These are phyloP conservation scores for Zhengitettix transpicula DNA, from an alignment of 2,888 invertebrate species.

Conservation along the genomic window DNA sequence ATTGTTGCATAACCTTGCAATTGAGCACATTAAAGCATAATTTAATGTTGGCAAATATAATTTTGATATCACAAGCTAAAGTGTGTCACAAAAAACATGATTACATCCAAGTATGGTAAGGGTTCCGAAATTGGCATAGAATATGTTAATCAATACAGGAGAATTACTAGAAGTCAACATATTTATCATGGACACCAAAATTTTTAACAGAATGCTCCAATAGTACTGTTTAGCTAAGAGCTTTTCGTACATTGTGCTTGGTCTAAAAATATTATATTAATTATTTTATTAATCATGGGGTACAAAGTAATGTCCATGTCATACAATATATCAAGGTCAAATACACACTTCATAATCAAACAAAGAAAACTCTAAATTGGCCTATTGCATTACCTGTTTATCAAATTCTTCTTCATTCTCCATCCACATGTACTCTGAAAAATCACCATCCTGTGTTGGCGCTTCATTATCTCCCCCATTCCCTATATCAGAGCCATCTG, in stretches of 20 bases:
- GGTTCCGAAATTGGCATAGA: too few species aligned
- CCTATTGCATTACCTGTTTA: conserved; percentile 61
- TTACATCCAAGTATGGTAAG: neutral
- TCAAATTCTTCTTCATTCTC: conserved; percentile 87
- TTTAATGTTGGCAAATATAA: neutral
- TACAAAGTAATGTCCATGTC: too few species aligned
- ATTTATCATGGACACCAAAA: too few species aligned
- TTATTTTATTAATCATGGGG: too few species aligned
- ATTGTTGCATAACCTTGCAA: conserved; percentile 57
- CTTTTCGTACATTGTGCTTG: too few species aligned
- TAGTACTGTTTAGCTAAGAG: too few species aligned
- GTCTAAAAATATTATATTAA: too few species aligned
- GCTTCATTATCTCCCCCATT: conserved; percentile 14
- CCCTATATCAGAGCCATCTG: conserved; percentile 11
- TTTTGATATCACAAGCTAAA: too few species aligned
- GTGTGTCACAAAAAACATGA: neutral
- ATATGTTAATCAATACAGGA: neutral
- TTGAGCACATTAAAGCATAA: neutral
- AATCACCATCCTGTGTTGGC: conserved; percentile 45
- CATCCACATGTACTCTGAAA: conserved; percentile 89
- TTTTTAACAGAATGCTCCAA: too few species aligned
- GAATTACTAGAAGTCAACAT: too few species aligned
- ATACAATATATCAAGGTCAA: too few species aligned
- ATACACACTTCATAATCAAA: too few species aligned
- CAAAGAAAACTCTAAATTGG: neutral